Conservation (phyloP, 1,140 invertebrate genomes). For the Octopus bimaculoides region DNA sequence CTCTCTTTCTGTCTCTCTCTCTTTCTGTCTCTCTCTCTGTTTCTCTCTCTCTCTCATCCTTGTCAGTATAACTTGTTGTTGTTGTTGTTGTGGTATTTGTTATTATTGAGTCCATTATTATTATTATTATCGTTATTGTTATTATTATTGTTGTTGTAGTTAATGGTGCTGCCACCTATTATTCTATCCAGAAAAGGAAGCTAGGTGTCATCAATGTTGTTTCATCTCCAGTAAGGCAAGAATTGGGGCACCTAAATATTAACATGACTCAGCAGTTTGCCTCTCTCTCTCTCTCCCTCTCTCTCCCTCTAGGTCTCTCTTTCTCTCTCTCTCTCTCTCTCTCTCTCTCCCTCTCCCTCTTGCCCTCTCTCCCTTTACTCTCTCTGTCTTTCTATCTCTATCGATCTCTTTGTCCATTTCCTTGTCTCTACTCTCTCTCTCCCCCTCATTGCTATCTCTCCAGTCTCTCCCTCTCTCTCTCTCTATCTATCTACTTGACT, state of each 20-base stretch:
- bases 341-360: conserved; percentile 13
- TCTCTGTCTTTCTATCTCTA: background rate
- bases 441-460: background rate
- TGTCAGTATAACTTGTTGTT: no score
- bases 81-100: no score
- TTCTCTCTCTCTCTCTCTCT: conserved; percentile 3
- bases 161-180: no score
- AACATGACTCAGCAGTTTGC: no score
- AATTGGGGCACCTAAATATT: no score
- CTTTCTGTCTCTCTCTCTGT: background rate
- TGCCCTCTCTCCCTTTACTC: conserved; percentile 2
- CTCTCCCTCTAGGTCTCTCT: conserved; percentile 11
- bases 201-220: no score
- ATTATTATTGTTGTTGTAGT: no score
- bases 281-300: conserved; percentile 12
- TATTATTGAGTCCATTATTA: no score
- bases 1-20: background rate
- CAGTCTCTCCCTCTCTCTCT: background rate
- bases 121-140: no score
- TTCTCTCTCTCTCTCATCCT: background rate
- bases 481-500: no score
- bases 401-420: background rate
- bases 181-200: no score
- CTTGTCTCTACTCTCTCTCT: background rate
- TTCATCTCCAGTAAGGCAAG: no score